Conservation (phyloP, 2,113 vertebrate species). For the Oreotrochilus melanogaster region DNA sequence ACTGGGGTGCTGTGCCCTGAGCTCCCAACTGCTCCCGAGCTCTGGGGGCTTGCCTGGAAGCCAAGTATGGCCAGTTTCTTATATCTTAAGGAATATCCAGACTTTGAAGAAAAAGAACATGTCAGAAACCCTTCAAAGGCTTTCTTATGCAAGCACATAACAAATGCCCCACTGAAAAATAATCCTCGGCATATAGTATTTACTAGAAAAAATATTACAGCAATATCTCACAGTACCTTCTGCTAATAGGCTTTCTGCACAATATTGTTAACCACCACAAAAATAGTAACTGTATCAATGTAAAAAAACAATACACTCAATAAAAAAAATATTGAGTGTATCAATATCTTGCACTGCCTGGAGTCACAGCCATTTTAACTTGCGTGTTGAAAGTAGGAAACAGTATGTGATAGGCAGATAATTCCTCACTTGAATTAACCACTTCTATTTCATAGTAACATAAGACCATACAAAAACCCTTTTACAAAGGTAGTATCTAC, state of each 20-base stretch:
- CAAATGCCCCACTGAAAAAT: not conserved
- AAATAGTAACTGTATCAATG: not conserved
- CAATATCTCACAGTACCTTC: conserved; percentile 1
- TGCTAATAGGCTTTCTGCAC: not conserved
- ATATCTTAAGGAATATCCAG: not conserved
- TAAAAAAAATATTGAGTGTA: not conserved
- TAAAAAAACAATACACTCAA: too few species aligned
- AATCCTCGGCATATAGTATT: not conserved
- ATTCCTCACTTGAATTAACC: conserved; percentile 50
- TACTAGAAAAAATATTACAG: not conserved
- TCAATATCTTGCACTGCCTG: not conserved
- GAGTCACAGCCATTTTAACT: not conserved
- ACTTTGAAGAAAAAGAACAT: not conserved
- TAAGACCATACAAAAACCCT: conserved; percentile 14
- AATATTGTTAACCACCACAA: not conserved
- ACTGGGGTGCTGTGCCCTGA: accelerated
- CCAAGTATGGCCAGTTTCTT: not conserved
- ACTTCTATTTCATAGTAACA: not conserved
- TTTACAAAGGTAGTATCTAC: not conserved
- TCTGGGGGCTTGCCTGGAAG: not conserved
- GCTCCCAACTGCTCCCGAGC: not conserved
- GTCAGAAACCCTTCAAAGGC: not conserved
- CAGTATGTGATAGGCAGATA: not conserved
- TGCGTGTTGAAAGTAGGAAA: not conserved
- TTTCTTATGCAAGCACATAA: not conserved